Evolutionary conservation across 2,113 vertebrate genomes (phyloP).

Genomic region (Crotalus horridus): DNA sequence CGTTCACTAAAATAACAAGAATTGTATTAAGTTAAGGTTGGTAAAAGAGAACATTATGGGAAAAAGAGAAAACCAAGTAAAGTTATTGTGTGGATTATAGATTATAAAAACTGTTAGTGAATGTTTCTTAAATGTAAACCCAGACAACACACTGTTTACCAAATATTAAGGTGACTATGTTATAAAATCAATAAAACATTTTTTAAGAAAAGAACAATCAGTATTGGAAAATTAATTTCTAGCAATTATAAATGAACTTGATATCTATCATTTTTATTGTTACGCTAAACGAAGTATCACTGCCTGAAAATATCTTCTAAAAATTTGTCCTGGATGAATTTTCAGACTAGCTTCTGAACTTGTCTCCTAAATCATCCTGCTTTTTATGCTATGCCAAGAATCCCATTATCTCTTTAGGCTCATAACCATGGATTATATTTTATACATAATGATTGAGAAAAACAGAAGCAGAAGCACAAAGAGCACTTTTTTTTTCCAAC

Average conservation of each 20-base stretch:
- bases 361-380: neutral
- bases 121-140: too few species aligned
- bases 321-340: neutral
- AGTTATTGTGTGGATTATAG: too few species aligned
- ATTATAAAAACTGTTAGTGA: too few species aligned
- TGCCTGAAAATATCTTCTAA: neutral
- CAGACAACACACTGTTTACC: too few species aligned
- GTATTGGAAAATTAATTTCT: neutral
- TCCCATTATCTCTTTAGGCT: neutral
- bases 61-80: too few species aligned
- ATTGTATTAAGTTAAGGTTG: too few species aligned
- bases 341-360: neutral
- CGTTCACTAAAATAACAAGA: too few species aligned
- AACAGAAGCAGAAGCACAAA: neutral
- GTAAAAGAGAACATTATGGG: too few species aligned
- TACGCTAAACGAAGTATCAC: neutral
- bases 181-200: too few species aligned
- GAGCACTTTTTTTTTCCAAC: neutral
- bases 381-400: neutral
- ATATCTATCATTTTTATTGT: neutral
- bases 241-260: neutral
- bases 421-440: neutral
- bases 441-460: neutral
- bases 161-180: too few species aligned
- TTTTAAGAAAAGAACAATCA: neutral